These are phyloP conservation scores for Lissonota sp. DNA, from an alignment of 2,888 invertebrate genomes.

Conservation along the genomic window DNA sequence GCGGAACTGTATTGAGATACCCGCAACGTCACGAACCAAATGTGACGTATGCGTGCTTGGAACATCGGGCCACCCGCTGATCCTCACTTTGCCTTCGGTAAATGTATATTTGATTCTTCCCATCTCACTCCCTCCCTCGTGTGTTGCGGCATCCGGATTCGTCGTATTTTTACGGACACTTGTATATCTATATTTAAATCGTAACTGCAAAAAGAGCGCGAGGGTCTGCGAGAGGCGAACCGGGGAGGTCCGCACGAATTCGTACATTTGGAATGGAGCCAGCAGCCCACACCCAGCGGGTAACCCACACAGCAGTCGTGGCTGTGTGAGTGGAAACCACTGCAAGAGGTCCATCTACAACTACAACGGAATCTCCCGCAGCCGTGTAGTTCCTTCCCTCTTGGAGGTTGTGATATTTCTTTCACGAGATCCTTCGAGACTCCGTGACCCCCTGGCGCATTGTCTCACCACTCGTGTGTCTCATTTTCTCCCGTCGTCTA, in stretches of 20 bases:
- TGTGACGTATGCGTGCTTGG: conserved; percentile 55
- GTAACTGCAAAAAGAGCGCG: conserved; percentile 69
- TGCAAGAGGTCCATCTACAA: neutral
- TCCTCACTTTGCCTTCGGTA: conserved; percentile 49
- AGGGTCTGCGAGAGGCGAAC: conserved; percentile 52
- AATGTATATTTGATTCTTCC: conserved; percentile 56
- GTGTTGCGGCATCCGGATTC: conserved; percentile 54
- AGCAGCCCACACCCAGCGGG: conserved; percentile 36
- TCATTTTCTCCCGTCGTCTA: neutral
- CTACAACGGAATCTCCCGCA: conserved; percentile 11
- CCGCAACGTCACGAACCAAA: conserved; percentile 55
- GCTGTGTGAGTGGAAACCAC: neutral
- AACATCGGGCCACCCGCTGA: conserved; percentile 54
- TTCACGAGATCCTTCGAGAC: conserved; percentile 21
- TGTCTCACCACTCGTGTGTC: conserved; percentile 12
- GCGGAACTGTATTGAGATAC: conserved; percentile 12
- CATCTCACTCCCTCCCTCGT: conserved; percentile 16
- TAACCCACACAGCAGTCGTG: conserved; percentile 25
- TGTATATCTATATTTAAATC: conserved; percentile 20
- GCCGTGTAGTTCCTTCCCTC: conserved; percentile 6
- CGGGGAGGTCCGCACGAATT: conserved; percentile 71
- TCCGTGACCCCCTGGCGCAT: conserved; percentile 13
- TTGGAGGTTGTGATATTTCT: conserved; percentile 51
- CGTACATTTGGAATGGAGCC: conserved; percentile 61
- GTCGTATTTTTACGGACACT: conserved; percentile 55